Evolutionary conservation across 2,797 vertebrate species (phyloP), one percentile per base, ranked within the genome.

Genomic region (Florisuga fusca): DNA sequence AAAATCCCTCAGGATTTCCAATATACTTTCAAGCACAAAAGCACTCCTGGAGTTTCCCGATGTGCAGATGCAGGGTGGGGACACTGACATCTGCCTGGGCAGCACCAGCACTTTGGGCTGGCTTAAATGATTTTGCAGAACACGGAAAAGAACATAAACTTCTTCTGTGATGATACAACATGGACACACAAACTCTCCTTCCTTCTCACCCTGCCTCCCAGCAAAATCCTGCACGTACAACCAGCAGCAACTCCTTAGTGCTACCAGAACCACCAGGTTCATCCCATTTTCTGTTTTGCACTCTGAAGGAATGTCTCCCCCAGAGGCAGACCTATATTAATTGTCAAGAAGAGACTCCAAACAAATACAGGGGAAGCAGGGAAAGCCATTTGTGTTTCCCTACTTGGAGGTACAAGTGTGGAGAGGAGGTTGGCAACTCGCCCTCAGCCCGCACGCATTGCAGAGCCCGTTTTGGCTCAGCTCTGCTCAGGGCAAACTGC

Each of bases 81-180:
- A 29, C 38, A 51, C 21, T 15, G 43, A 81, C 9, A 31, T 63
- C 53, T 50, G 64, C 8, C 21, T 36, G 27, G 50, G 41, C 79
- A 87, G 26, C n/a, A 41, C 21, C 7, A 73, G 27, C 38, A 69
- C 29, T 83, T 26, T 14, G 25, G 26, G 26, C 6, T 78, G 62
- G 22, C 48, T 89, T 69, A 76, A 27, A 19, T 25, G 31, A 59
- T 45, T 53, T 57, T 57, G 73, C 19, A 86, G 62, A 69, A 81
- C 1, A 2, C 9, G 45, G 29, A 71, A 79, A 86, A 63, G 14
- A 84, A 43, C 36, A 51, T 15, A 57, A 84, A 29, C 13, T 55
- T 73, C 19, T 50, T 67, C 33, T 15, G 6, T 22, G 51, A 46
- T 0, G 2, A 68, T 27, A 53, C 34, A 66, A 22, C 0, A 0